Conservation (phyloP, 2,797 vertebrate species). For the Bucorvus abyssinicus region DNA sequence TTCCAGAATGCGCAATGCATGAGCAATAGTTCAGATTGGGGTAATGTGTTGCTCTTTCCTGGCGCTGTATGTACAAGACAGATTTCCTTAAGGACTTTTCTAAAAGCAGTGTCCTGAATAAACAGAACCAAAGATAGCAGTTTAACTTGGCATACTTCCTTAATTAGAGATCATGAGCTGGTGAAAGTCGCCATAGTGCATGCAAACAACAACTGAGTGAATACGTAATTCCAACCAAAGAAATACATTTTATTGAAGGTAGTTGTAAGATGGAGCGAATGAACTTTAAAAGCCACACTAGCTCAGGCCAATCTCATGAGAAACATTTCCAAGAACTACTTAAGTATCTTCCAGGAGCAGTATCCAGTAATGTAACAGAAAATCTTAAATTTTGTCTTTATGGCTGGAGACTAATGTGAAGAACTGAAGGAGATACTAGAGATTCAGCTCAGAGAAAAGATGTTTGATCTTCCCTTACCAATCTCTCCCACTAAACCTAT, state of each 20-base stretch:
- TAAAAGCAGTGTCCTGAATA: not conserved
- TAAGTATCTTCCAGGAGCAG: not conserved
- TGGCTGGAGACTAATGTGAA: not conserved
- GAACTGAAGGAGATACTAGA: not conserved
- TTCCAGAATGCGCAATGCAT: conserved; percentile 37
- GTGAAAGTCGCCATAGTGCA: not conserved
- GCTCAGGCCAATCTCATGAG: not conserved
- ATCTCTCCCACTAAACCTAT: not conserved
- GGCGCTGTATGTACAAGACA: not conserved
- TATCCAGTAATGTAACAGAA: not conserved
- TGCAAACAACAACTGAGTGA: not conserved
- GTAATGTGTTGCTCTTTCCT: not conserved
- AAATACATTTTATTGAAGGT: not conserved
- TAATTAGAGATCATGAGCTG: not conserved
- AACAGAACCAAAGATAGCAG: not conserved
- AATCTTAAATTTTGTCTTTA: not conserved
- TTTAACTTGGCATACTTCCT: not conserved
- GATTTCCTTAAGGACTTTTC: not conserved
- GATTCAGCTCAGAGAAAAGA: not conserved
- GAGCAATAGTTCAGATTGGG: conserved; percentile 35
- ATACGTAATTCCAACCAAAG: not conserved
- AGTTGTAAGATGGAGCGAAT: not conserved
- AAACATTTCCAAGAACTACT: not conserved
- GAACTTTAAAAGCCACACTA: not conserved
- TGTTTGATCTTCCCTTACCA: not conserved